A percentile compares a stretch with the other conserved stretches of the same genome.
Conservation (phyloP, 2,888 invertebrate genomes). For the Melieria omissa region DNA sequence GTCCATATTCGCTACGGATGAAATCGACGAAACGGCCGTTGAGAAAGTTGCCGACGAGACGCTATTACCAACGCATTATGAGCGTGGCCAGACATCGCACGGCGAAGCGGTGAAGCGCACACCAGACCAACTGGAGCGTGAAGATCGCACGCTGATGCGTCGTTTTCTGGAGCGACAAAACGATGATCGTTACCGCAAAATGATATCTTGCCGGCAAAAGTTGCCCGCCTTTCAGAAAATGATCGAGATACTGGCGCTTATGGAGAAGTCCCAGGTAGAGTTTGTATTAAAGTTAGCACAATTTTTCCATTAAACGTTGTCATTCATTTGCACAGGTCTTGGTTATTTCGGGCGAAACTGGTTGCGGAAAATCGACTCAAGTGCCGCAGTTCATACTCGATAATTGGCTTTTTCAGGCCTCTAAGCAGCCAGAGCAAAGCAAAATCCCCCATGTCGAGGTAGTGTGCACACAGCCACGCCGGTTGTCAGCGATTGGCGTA, state of each 20-base stretch:
- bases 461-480: constrained; percentile 90
- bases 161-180: constrained; percentile 73
- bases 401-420: constrained; percentile 75
- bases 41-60: constrained; percentile 40
- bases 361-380: constrained; percentile 87
- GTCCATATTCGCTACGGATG: constrained; percentile 71
- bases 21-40: constrained; percentile 52
- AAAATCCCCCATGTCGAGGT: constrained; percentile 79
- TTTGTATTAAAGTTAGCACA: background rate
- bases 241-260: constrained; percentile 75
- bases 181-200: constrained; percentile 74
- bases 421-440: constrained; percentile 56
- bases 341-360: constrained; percentile 86
- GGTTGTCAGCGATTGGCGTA: constrained; percentile 91
- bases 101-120: constrained; percentile 68
- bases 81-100: constrained; percentile 71
- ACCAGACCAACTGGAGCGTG: constrained; percentile 70
- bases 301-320: background rate
- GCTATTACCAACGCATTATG: constrained; percentile 72
- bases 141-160: constrained; percentile 73
- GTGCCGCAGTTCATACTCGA: constrained; percentile 95
- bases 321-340: constrained; percentile 46
- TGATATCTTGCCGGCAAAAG: constrained; percentile 73
- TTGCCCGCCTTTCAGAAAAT: constrained; percentile 80
- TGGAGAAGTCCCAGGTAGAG: constrained; percentile 73